Conservation (phyloP, 2,888 invertebrate species). For the Ormyrus nitidulus region DNA sequence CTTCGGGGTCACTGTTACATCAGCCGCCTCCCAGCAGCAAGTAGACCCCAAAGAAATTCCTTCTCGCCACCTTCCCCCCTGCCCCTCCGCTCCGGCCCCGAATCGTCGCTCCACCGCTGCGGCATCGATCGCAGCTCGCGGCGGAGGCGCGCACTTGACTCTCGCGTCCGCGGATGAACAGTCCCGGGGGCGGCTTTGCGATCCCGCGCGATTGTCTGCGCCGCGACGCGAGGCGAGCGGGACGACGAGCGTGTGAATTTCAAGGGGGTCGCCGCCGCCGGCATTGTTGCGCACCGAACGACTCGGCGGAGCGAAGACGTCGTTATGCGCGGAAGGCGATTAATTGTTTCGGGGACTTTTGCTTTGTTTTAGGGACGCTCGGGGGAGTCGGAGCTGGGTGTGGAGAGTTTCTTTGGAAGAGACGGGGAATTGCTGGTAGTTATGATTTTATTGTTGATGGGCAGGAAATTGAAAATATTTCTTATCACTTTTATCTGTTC, state of each 20-base stretch:
- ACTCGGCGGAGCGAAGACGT: neutral
- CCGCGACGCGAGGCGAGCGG: neutral
- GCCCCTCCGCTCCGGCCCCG: neutral
- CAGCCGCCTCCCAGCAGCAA: too few species aligned
- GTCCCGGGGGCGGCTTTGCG: neutral
- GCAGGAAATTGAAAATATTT: too few species aligned
- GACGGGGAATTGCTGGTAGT: too few species aligned
- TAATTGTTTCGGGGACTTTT: neutral
- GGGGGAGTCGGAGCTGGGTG: too few species aligned
- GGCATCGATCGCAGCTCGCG: constrained; percentile 23
- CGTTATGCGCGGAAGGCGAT: neutral
- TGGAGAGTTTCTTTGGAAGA: too few species aligned
- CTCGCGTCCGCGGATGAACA: constrained; percentile 37
- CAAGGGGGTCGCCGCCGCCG: constrained; percentile 13
- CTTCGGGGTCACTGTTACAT: too few species aligned
- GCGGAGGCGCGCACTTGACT: neutral
- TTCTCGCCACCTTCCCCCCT: neutral
- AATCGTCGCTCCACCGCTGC: neutral
- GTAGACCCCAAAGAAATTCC: constrained; percentile 13
- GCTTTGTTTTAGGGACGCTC: too few species aligned
- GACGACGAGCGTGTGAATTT: constrained; percentile 28
- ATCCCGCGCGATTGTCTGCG: constrained; percentile 11
- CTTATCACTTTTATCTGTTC: too few species aligned
- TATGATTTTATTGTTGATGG: too few species aligned
- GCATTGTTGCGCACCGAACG: neutral